These are phyloP conservation scores for Mormyrops attenuatus DNA, from an alignment of 2,797 vertebrate genomes.

Conservation along the genomic window DNA sequence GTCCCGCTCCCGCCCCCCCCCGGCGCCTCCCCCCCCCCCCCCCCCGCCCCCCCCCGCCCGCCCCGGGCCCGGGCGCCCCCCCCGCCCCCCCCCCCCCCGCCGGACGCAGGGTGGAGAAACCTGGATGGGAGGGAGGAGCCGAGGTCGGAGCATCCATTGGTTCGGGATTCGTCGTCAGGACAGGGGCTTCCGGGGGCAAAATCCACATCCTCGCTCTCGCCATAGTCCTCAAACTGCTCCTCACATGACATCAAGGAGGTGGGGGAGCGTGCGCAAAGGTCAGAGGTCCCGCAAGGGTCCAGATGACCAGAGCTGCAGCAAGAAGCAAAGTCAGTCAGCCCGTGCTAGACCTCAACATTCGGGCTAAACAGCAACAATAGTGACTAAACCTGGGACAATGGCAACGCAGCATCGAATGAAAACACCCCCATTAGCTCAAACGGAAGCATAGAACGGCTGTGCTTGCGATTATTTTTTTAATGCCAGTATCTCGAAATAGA, in stretches of 20 bases:
- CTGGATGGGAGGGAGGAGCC: conserved; percentile 93
- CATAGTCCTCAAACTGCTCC: conserved; percentile 97
- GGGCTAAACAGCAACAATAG: not conserved
- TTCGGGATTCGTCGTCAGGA: conserved; percentile 81
- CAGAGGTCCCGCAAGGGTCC: conserved; percentile 55
- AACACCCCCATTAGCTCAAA: not conserved
- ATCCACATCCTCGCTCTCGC: conserved; percentile 86
- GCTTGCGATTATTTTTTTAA: too few relatives aligned
- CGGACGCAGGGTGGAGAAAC: conserved; percentile 55
- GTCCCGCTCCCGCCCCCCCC: too few relatives aligned
- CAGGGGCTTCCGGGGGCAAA: conserved; percentile 84
- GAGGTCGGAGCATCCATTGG: conserved; percentile 83
- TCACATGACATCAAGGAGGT: conserved; percentile 75
- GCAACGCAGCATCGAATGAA: not conserved
- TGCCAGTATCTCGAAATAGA: too few relatives aligned
- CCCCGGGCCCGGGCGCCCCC: too few relatives aligned
- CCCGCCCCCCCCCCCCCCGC: too few relatives aligned
- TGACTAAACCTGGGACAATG: not conserved
- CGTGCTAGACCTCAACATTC: not conserved
- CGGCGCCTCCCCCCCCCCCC: too few relatives aligned
- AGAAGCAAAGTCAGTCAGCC: not conserved
- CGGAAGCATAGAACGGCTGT: not conserved
- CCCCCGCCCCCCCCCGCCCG: too few relatives aligned
- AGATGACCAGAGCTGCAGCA: conserved; percentile 65
- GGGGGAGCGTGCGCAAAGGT: conserved; percentile 66